Evolutionary conservation across 2,113 vertebrate genomes (phyloP).

Genomic region (Phoenicopterus ruber): DNA sequence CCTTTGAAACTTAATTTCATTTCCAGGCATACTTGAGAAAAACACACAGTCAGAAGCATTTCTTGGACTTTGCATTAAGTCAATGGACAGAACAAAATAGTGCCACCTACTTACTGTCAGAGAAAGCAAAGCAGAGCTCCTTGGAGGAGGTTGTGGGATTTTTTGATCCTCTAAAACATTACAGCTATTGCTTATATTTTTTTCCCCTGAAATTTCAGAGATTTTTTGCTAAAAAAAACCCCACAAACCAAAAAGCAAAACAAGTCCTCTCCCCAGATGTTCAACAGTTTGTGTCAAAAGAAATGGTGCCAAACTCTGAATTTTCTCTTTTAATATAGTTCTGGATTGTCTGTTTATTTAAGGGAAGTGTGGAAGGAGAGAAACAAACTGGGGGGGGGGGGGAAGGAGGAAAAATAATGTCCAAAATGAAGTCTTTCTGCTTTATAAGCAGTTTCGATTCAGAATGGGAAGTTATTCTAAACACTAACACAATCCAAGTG

Average conservation of each 20-base stretch:
- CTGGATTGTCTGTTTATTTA: neutral
- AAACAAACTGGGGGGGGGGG: neutral
- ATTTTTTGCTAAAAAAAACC: neutral
- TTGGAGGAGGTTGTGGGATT: neutral
- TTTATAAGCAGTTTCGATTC: neutral
- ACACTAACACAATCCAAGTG: neutral
- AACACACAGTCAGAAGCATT: neutral
- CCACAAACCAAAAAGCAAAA: neutral
- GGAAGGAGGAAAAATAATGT: neutral
- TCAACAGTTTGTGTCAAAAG: neutral
- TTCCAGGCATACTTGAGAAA: neutral
- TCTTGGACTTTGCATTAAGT: neutral
- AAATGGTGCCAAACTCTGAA: neutral
- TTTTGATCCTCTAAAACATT: neutral
- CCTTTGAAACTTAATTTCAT: neutral
- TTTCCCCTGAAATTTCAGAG: neutral
- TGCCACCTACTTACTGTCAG: neutral
- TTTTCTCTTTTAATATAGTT: neutral
- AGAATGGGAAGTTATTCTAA: neutral
- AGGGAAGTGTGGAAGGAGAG: neutral
- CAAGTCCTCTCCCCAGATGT: neutral
- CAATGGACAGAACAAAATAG: neutral
- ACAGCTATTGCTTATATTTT: neutral
- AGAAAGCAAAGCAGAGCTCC: neutral
- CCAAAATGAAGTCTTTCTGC: rapidly evolving